These are phyloP conservation scores for Hypsibius dujardini DNA, from an alignment of 1,140 invertebrate genomes.

Conservation along the genomic window DNA sequence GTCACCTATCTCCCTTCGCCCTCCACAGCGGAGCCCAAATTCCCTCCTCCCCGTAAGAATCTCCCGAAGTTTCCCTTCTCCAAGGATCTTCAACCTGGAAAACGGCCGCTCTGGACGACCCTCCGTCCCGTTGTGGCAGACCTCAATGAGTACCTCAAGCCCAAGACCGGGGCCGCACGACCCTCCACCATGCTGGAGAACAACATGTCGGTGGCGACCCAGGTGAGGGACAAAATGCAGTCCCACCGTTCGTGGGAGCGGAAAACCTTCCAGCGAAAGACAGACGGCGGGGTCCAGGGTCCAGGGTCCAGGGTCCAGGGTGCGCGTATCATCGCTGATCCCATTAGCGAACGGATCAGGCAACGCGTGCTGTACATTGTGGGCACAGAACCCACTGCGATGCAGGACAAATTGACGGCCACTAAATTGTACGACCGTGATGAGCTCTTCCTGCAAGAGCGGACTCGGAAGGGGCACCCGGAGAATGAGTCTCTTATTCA, in stretches of 20 bases:
- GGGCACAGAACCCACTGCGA: constrained; percentile 7
- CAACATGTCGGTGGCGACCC: neutral
- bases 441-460: constrained; percentile 12
- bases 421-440: constrained; percentile 7
- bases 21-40: neutral
- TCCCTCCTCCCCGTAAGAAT: neutral
- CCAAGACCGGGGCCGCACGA: neutral
- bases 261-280: neutral
- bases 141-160: constrained; percentile 2
- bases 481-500: neutral
- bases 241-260: neutral
- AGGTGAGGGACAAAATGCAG: neutral
- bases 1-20: constrained; percentile 1
- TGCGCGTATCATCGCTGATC: neutral
- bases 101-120: constrained; percentile 4
- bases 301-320: neutral
- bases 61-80: neutral
- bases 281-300: neutral
- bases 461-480: neutral
- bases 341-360: neutral
- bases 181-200: neutral
- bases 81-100: neutral
- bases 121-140: constrained; percentile 8
- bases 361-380: constrained; percentile 7
- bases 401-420: constrained; percentile 12